Evolutionary conservation across 1,140 invertebrate species (phyloP).

Genomic region (Pseudomyrmex concolor): DNA sequence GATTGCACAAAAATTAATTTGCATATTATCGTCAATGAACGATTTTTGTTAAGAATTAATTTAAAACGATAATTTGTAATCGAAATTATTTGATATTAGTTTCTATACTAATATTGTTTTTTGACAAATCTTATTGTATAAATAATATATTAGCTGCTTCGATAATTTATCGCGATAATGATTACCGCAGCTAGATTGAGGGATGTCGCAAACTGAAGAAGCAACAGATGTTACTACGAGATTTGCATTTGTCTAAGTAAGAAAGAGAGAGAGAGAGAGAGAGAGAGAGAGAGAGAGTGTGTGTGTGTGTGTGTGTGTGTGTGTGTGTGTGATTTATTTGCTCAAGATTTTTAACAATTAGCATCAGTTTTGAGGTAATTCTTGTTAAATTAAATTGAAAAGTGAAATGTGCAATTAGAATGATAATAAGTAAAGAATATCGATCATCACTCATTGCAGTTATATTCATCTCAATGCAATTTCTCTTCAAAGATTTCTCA

Average conservation of each 20-base stretch:
- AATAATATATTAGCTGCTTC: neutral
- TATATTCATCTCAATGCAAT: neutral
- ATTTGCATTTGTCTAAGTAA: neutral
- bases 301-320: no score
- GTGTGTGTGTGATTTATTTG: neutral
- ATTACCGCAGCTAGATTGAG: neutral
- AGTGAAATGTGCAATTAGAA: neutral
- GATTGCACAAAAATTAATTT: no score
- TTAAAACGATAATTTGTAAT: no score
- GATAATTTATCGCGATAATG: neutral
- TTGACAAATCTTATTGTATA: neutral
- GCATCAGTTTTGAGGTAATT: neutral
- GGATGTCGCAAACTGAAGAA: neutral
- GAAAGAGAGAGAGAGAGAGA: neutral
- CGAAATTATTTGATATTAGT: no score
- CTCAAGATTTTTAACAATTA: neutral
- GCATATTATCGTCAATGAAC: no score
- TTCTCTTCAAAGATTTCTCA: neutral
- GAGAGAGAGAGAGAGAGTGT: no score
- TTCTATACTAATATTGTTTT: no score
- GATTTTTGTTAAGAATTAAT: no score
- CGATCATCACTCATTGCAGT: neutral
- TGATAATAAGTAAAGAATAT: constrained; percentile 1
- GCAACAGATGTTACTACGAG: neutral
- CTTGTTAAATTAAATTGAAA: neutral